These are phyloP conservation scores for Amiota communis DNA, from an alignment of 2,888 invertebrate genomes.

Conservation along the genomic window DNA sequence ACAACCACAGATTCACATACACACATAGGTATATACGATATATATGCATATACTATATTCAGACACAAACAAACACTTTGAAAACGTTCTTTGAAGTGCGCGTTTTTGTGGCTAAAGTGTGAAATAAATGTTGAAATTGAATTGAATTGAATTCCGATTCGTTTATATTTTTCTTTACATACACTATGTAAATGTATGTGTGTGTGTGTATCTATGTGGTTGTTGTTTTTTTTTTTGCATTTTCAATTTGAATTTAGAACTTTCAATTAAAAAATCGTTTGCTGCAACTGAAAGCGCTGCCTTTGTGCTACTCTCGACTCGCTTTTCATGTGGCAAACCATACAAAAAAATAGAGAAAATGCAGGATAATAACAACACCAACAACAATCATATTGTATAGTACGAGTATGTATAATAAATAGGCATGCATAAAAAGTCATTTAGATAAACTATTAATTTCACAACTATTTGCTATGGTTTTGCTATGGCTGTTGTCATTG, in stretches of 20 bases:
- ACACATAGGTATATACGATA: too few relatives aligned
- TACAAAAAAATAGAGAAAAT: background rate
- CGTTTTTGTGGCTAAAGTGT: conserved; percentile 34
- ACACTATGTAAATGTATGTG: background rate
- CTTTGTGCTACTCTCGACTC: background rate
- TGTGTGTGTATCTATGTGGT: conserved; percentile 1
- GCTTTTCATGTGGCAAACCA: conserved; percentile 8
- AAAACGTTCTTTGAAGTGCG: background rate
- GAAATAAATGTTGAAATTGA: conserved; percentile 30
- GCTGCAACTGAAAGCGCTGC: conserved; percentile 8
- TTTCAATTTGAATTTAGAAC: conserved; percentile 19
- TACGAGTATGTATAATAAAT: background rate
- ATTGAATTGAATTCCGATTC: conserved; percentile 10
- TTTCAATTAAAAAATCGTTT: conserved; percentile 22
- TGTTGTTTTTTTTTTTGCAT: background rate
- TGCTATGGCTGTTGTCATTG: too few relatives aligned
- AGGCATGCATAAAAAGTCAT: background rate
- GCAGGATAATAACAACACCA: background rate
- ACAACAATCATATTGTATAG: background rate
- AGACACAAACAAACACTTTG: background rate
- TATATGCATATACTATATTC: background rate
- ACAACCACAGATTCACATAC: too few relatives aligned
- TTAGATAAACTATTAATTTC: conserved; percentile 5
- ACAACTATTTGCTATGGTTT: background rate
- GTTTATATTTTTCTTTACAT: too few relatives aligned